Evolutionary conservation across 2,113 vertebrate genomes (phyloP), one percentile per base, ranked within the genome.

Genomic region (Excalfactoria chinensis): DNA sequence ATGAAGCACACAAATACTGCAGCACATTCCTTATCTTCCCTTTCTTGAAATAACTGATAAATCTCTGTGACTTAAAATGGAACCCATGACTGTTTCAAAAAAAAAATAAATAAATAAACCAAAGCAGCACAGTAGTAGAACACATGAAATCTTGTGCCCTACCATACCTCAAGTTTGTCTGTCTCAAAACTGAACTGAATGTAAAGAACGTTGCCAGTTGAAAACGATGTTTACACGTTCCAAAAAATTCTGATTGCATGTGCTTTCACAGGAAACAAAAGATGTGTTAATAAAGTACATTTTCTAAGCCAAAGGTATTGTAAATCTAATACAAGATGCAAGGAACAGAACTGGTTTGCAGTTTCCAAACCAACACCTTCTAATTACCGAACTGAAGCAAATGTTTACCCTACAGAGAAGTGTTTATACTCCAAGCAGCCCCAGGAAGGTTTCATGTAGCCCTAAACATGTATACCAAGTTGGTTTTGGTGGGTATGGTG

Each of bases 361-460:
- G 51, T 94, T 93, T 87, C 48, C 74, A 74, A 84, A 30, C 14
- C 17, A 60, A 18, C 0, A 0, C 76, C 49, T 35, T 88, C 71
- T 84, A 72, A 95, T 91, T 85, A 63, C 6, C 86, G 26, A 84
- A 76, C 16, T 60, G 49, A 76, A 78, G 26, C n/a, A 92, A 94
- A 92, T 71, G 30, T 84, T 92, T 85, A 37, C 16, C 89, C 34
- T 43, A 90, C 18, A 91, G 58, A 77, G 7, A 51, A 90, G 7
- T 30, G 7, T 51, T 55, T 86, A 18, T 46, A 48, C 56, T 66
- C 48, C 44, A 58, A 13, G 4, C 46, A 40, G 60, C 10, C 16
- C 23, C 60, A 62, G 60, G 60, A 62, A 62, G 37, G 37, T 92
- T 83, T 37, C 55, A 35, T 11, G 21, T 6, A 73, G 3, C 14